Evolutionary conservation across 2,113 vertebrate species (phyloP), one percentile per base, ranked within the genome.

Genomic region (Nothobranchius kuhntae): DNA sequence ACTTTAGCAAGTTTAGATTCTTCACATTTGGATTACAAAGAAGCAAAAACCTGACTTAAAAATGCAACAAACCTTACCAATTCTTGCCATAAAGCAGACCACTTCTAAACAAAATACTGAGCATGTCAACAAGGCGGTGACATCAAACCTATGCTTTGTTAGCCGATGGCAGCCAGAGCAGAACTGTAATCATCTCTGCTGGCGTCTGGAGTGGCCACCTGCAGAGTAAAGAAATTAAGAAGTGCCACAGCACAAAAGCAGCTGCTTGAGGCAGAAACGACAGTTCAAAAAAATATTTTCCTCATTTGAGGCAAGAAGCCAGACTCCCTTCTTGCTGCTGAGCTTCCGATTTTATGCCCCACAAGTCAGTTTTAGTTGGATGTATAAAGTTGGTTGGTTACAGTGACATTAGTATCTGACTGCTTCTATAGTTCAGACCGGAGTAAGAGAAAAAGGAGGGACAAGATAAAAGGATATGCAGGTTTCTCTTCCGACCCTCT

Each of bases 341-440:
- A 73, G 66, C 76, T 68, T 63, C 63, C 63, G 30, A 86, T 80
- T 72, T 78, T 61, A 81, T 54, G 83, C 56, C 53, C 79, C 73
- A 73, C 73, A 52, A 69, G 83, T 58, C 71, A 77, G 68, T 71
- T 86, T 83, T 89, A 82, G 58, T 73, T 26, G 0, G 74, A 89
- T 86, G 89, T 84, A 86, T 75, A 78, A 75, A 89, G 74, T 69
- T 74, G 68, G 30, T 56, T 65, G 71, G 63, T 57, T 61, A 12
- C 48, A 50, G 47, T 44, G 30, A 30, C 4, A 30, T 30, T 30
- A 30, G 30, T 30, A 30, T 30, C 30, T 1, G 30, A 63, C 80
- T 55, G 72, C 78, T 60, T 71, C 30, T 60, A 26, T 45, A 60
- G 26, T 12, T 48, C 13, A 44, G 48, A n/a, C 65, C 59, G 17